Base-by-base conservation (phyloP, 2,888 invertebrate genomes). In the Disparrhopalites patrizii region DNA sequence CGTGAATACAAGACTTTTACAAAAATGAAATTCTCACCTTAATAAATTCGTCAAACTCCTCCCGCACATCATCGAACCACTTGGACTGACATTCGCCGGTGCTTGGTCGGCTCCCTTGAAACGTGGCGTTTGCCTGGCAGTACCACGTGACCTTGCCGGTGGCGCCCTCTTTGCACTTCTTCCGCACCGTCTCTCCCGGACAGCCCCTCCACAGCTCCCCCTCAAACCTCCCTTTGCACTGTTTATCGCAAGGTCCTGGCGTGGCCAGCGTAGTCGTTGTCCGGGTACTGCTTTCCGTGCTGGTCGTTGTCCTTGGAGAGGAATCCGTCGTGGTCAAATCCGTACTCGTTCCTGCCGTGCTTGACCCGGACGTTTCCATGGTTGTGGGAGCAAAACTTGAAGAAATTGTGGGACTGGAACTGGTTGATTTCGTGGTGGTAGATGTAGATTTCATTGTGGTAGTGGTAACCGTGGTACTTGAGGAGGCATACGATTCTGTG, bases 11-110 rank as follows among this genome's bases (percentile, higher is more conserved):
- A n/a, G n/a, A n/a, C n/a, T n/a, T n/a, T n/a, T n/a, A n/a, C n/a
- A n/a, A n/a, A n/a, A n/a, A n/a, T n/a, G n/a, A n/a, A n/a, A n/a
- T n/a, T n/a, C n/a, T 54, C 60, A 56, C 43, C 40, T 27, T 52
- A 27, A n/a, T 27, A 25, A 10, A 60, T 8, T 67, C 36, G 15
- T 65, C 47, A 20, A 68, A 13, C 36, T 54, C 43, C n/a, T 70
- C 58, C 23, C n/a, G 3, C 30, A 63, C 18, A 2, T 68, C 67
- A 20, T 69, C 64, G 20, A 71, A 8, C 74, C 74, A 75, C 1
- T 13, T 20, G 1, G 73, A 68, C 8, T 18, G 28, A 33, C 74
- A 75, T 3, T 64, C 56, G 1, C 65, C 55, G 51, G 65, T 70
- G 58, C 72, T 65, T 2, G 74, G 74, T 70, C 38, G 47, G 52